phyloP scores from a whole-genome alignment of 1,140 invertebrate genomes.

The Drosophila yakuba region DNA sequence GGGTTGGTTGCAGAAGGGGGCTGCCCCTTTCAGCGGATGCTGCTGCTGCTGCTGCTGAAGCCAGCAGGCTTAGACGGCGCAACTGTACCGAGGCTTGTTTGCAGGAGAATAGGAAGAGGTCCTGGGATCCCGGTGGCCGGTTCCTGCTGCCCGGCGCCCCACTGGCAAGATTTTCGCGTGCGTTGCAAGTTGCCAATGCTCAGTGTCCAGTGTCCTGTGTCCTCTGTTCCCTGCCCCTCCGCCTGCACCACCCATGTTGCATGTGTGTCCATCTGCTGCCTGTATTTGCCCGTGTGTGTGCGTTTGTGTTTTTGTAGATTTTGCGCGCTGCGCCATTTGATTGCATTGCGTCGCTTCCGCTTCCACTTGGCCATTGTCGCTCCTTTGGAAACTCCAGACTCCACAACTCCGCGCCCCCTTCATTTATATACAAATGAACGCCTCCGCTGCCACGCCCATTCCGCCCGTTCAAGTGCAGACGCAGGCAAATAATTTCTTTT shows the following conservation, averaged over 20 bases:
- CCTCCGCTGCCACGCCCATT: constrained; percentile 67
- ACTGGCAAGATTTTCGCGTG: constrained; percentile 77
- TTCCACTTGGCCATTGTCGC: constrained; percentile 77
- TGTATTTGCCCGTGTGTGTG: constrained; percentile 16
- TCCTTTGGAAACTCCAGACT: constrained; percentile 57
- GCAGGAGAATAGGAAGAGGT: constrained; percentile 23
- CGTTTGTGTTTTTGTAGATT: constrained; percentile 77
- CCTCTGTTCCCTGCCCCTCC: not conserved
- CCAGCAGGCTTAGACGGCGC: constrained; percentile 76
- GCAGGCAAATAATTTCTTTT: constrained; percentile 75
- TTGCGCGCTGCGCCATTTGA: constrained; percentile 78
- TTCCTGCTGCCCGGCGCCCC: constrained; percentile 45
- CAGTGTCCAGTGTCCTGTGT: constrained; percentile 1
- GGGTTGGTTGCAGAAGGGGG: not conserved
- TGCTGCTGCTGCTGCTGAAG: constrained; percentile 35
- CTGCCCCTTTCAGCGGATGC: constrained; percentile 15
- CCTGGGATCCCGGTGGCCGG: constrained; percentile 14
- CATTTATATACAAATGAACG: constrained; percentile 83
- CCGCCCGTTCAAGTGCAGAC: constrained; percentile 70
- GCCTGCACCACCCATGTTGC: constrained; percentile 8
- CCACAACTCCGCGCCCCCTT: not conserved
- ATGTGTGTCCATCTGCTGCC: constrained; percentile 53
- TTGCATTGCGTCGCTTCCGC: constrained; percentile 71
- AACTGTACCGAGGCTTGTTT: constrained; percentile 62
- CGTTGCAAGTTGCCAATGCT: constrained; percentile 69